Conservation (phyloP, 2,888 invertebrate species). For the Pseudococcus longispinus region DNA sequence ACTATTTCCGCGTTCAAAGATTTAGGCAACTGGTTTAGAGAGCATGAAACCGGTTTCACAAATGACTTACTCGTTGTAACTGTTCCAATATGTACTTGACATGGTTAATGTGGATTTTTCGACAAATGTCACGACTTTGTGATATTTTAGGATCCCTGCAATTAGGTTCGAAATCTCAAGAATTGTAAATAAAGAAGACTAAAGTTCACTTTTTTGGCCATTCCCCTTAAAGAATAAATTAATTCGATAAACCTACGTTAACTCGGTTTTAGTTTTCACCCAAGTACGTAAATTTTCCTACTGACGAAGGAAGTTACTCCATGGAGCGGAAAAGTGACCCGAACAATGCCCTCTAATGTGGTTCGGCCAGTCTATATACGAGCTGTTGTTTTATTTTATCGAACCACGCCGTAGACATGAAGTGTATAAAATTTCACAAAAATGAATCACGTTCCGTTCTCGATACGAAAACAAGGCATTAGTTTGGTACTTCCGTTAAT, state of each 20-base stretch:
- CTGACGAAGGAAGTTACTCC: neutral
- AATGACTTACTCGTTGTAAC: no score
- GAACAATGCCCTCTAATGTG: slow-evolving; percentile 16
- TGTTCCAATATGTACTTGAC: no score
- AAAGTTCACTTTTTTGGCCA: neutral
- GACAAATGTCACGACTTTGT: no score
- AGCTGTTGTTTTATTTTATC: neutral
- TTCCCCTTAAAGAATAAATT: neutral
- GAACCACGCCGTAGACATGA: neutral
- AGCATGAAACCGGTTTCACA: neutral
- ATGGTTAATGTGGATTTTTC: no score
- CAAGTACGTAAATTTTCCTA: neutral
- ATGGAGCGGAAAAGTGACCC: slow-evolving; percentile 19
- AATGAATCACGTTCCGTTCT: neutral
- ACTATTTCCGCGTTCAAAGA: no score
- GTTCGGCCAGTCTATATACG: neutral
- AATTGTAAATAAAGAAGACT: neutral
- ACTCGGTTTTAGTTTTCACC: neutral
- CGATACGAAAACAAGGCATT: neutral
- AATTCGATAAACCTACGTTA: neutral
- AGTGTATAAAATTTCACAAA: neutral
- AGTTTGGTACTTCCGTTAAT: neutral
- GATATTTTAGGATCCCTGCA: no score
- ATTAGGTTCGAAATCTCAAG: no score
- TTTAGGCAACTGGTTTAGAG: neutral